Evolutionary conservation across 2,113 vertebrate genomes (phyloP), one percentile per base, ranked within the genome.

Genomic region (Seriola aureovittata): DNA sequence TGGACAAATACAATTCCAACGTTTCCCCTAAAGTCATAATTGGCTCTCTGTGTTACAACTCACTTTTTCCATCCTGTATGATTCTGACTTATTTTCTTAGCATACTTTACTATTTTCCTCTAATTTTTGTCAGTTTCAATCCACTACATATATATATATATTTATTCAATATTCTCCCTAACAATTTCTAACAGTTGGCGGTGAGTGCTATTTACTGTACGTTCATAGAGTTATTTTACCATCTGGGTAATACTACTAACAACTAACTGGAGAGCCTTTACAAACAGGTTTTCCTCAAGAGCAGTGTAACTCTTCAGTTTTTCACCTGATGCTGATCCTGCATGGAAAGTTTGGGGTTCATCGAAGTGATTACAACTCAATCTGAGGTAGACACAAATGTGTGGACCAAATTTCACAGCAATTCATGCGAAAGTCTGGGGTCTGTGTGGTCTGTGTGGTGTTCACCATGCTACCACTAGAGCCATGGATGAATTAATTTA

Each of bases 101-200:
- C 42, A 42, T 14, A 1, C 34, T 34, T 54, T 50, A 8, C 11
- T 13, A 55, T 59, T 68, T 72, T 21, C 29, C 29, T 3, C 29
- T 42, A 2, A 25, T 48, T 25, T 67, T 40, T 62, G 5, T 60
- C 40, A 38, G 1, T 59, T 25, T 60, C 36, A 17, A 52, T 48
- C 16, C 5, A 17, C 17, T 44, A 5, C 21, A 13, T 0, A 36
- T 48, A 17, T 6, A 72, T 70, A 36, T 48, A 17, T 6, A 72
- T 70, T 60, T 59, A 75, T 64, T 72, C 46, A 46, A 14, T 54
- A 4, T n/a, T 63, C 57, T 68, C 42, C 36, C 66, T 79, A 78
- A 57, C 11, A 1, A 62, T 54, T 80, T 73, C 16, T 44, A 42
- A 76, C 23, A 75, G 60, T 14, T 32, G n/a, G 19, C 38, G 4